Base-by-base conservation (phyloP, 2,113 vertebrate genomes). In the Myxocyprinus asiaticus region DNA sequence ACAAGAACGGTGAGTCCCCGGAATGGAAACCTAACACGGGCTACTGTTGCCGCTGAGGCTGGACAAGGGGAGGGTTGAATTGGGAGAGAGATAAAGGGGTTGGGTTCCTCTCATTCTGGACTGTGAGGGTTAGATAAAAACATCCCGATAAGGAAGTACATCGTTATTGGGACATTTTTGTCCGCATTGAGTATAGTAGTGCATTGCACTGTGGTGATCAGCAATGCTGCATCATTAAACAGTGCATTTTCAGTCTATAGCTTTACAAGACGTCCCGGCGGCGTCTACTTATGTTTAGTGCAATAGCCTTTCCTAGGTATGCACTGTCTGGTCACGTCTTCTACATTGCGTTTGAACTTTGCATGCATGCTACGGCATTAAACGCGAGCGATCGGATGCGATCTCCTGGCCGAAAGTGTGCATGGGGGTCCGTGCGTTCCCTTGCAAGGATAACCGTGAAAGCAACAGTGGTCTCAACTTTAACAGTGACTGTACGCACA, bases 1-100 rank as follows among this genome's bases (percentile, higher is more conserved):
- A 84, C 87, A 82, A 89, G 90, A 91, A 86, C 93, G 93, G 93
- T 94, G 89, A 92, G 93, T 92, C 85, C 87, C 89, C 86, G 87
- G 86, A 87, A 86, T 53, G 78, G 14, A 69, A 83, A 68, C 67
- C 45, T 81, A 72, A 17, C 58, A 14, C 59, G 59, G 63, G 75
- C 58, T n/a, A n/a, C n/a, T n/a, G n/a, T n/a, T 56, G 85, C 68
- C 67, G 82, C 67, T 17, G 69, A 44, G 55, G 82, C 45, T 42
- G 88, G 77, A 81, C 83, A 69, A 65, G 86, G 70, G 84, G 75
- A 88, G 86, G 85, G 78, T 43, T 64, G 63, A 48, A 47, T 61
- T 42, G 33, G 50, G 51, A 79, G 82, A 79, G 82, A 50, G 55
- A 79, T 79, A 43, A 79, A 43, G 75, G 75, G 70, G 56, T 63